Percentiles rank a stretch among this genome's conserved stretches.
Conservation (phyloP, 1,140 invertebrate genomes). For the Aphelenchoides besseyi region DNA sequence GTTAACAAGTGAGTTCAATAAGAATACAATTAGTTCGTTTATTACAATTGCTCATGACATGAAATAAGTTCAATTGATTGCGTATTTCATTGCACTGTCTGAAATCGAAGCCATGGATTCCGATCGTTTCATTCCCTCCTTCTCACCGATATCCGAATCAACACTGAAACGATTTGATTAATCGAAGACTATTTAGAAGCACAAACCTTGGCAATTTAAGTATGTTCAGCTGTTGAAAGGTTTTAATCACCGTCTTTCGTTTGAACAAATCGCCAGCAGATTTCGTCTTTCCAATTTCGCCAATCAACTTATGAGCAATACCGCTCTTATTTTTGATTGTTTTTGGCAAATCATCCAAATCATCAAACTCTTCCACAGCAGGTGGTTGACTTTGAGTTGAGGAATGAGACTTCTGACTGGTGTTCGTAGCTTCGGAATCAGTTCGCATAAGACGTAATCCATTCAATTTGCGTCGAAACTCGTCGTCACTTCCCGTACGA, state of each 20-base stretch:
- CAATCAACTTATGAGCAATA: constrained; percentile 34
- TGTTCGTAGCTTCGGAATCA: constrained; percentile 26
- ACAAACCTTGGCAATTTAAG: constrained; percentile 40
- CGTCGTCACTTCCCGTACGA: constrained; percentile 28
- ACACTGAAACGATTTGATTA: constrained; percentile 3
- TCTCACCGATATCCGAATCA: constrained; percentile 13
- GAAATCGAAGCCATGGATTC: not conserved
- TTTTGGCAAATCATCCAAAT: constrained; percentile 30
- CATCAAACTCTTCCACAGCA: constrained; percentile 24
- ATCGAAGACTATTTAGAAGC: not conserved
- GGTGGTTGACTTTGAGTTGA: constrained; percentile 13
- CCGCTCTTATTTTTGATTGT: not conserved
- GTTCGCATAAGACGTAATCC: constrained; percentile 26
- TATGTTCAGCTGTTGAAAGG: constrained; percentile 42
- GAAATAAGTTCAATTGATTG: not conserved
- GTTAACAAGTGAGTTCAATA: too few relatives aligned
- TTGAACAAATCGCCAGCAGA: constrained; percentile 37
- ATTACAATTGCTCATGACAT: too few relatives aligned
- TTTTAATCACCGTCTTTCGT: constrained; percentile 36
- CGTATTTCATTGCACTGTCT: not conserved
- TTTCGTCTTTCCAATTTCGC: constrained; percentile 39
- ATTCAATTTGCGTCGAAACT: constrained; percentile 29
- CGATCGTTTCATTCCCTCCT: not conserved
- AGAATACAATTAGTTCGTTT: too few relatives aligned
- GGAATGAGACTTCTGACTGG: constrained; percentile 32